Conservation (phyloP, 1,140 invertebrate species). For the Archegozetes longisetosus region DNA sequence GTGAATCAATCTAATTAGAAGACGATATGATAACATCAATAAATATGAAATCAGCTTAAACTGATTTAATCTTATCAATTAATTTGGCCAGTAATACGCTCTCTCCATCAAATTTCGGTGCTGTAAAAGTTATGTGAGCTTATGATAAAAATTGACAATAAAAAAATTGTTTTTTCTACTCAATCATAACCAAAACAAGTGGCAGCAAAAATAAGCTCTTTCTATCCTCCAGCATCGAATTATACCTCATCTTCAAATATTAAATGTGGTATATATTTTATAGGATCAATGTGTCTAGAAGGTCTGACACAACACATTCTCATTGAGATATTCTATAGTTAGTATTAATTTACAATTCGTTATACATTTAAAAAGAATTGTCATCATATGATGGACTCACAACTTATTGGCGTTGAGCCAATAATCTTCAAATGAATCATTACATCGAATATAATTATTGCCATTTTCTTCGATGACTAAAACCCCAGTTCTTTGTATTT, state of each 20-base stretch:
- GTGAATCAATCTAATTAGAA: background rate
- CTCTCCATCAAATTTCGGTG: no score
- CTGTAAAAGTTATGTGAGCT: background rate
- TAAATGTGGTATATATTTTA: no score
- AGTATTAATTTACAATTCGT: no score
- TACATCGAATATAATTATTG: background rate
- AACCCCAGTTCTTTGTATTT: conserved; percentile 7
- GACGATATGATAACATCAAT: background rate
- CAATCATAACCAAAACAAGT: no score
- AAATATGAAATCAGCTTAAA: background rate
- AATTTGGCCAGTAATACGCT: no score
- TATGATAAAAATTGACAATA: background rate
- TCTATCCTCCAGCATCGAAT: no score
- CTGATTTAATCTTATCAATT: background rate
- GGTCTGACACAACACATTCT: no score
- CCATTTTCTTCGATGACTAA: background rate
- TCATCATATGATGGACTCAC: background rate
- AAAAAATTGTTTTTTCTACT: no score
- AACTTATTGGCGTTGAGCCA: background rate
- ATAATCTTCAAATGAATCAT: conserved; percentile 3
- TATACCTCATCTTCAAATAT: no score
- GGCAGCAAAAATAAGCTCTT: no score
- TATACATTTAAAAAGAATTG: background rate
- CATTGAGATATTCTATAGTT: no score
- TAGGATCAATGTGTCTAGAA: no score